Base-by-base conservation (phyloP, 1,140 invertebrate species). In the Dendroctonus valens region DNA sequence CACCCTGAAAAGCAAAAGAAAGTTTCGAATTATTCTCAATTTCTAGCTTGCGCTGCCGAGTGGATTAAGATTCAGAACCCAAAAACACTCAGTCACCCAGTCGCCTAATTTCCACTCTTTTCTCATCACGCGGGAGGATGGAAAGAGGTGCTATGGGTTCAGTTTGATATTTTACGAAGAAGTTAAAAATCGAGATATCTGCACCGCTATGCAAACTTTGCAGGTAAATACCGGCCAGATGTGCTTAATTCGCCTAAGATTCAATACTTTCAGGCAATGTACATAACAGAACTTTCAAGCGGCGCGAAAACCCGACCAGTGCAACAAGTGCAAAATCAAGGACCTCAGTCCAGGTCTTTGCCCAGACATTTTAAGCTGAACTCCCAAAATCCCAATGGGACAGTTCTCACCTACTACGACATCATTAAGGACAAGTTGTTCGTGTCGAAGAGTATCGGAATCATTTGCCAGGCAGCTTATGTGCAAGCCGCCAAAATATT, bases 121-220 rank as follows among this genome's bases (percentile, higher is more conserved):
- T 83, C 87, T 98, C 7, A 94, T 98, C 49, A 99, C 97, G 14
- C 87, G 91, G 74, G 96, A 98, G 83, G 95, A 99, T 87, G 97
- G 97, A 50, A 90, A 90, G 67, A 84, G 94, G 71, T 90, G 89
- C 55, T 97, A 96, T 84, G 97, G 97, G 44, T 96, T 95, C 76
- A 93, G 93, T 72, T 85, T 95, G 63, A 89, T 95, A 9, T 98
- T 98, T 79, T 98, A 92, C 82, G 97, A 99, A 81, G 92, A 96
- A 82, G 93, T 97, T 69, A 87, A 87, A 54, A 94, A 95, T 78
- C 84, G 87, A 53, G 92, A 95, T 77, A 96, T 98, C 70, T 95
- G 93, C 77, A 90, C 87, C 69, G 94, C 95, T 42, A 95, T 98
- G 87, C 92, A 96, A 79, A 96, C 94, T 6, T 83, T 98, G 54